These are phyloP conservation scores for Andrena camellia DNA, from an alignment of 2,888 invertebrate species.

Conservation along the genomic window DNA sequence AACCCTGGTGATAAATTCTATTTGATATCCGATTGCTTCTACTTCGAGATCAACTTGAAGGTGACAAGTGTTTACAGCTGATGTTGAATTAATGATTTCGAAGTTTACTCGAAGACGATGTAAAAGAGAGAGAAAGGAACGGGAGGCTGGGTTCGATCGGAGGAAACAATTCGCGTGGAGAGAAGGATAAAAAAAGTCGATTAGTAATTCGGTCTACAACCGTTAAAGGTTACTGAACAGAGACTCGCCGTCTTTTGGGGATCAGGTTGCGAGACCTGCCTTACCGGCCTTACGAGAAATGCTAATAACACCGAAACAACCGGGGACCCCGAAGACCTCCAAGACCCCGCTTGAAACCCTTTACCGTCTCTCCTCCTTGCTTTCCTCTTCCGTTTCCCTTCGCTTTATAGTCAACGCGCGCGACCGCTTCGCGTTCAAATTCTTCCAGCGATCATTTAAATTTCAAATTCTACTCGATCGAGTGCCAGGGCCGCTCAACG, in stretches of 20 bases:
- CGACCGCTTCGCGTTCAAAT: conserved; percentile 8
- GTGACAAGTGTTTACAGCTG: no score
- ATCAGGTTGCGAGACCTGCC: conserved; percentile 79
- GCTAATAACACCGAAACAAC: conserved; percentile 76
- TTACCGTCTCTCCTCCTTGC: conserved; percentile 26
- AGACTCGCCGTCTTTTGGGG: conserved; percentile 62
- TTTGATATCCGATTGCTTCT: no score
- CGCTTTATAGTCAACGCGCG: conserved; percentile 22
- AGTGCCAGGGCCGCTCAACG: conserved; percentile 62
- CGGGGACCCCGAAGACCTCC: conserved; percentile 49
- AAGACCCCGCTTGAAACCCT: conserved; percentile 48
- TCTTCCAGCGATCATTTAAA: conserved; percentile 73
- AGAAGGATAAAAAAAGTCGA: conserved; percentile 69
- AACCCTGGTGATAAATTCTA: no score
- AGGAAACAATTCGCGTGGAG: conserved; percentile 32
- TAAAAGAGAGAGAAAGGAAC: not conserved
- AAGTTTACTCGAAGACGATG: not conserved
- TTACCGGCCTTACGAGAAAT: conserved; percentile 84
- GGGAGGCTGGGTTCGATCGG: not conserved
- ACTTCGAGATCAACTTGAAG: no score
- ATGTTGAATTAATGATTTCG: not conserved
- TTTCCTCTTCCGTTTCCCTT: conserved; percentile 19
- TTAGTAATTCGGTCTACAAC: conserved; percentile 80
- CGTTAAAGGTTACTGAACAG: conserved; percentile 78
- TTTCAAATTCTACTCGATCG: conserved; percentile 75